Conservation (phyloP, 2,797 vertebrate genomes). For the Karalla daura region DNA sequence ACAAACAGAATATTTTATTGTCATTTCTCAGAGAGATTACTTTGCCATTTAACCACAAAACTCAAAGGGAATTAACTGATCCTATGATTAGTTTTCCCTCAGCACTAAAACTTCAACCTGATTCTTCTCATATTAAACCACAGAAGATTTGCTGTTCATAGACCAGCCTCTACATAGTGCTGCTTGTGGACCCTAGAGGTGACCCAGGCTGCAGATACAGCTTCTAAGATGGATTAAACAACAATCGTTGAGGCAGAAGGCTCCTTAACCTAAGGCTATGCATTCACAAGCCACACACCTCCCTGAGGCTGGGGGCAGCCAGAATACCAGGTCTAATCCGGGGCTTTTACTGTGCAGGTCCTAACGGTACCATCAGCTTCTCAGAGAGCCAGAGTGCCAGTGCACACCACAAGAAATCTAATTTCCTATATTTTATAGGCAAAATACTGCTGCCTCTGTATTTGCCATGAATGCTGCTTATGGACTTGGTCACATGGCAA, state of each 20-base stretch:
- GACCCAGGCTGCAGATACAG: slow-evolving; percentile 37
- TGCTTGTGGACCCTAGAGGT: slow-evolving; percentile 54
- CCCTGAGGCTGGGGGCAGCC: slow-evolving; percentile 46
- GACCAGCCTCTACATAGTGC: slow-evolving; percentile 5
- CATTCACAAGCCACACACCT: slow-evolving; percentile 53
- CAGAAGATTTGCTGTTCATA: slow-evolving; percentile 15
- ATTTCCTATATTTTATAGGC: not conserved
- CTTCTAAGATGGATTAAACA: slow-evolving; percentile 74
- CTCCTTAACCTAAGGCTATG: slow-evolving; percentile 49
- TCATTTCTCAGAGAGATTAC: not conserved
- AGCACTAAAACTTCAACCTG: slow-evolving; percentile 11
- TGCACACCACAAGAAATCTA: not conserved
- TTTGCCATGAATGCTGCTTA: slow-evolving; percentile 1
- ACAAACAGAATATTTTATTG: not conserved
- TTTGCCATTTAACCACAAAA: slow-evolving; percentile 5
- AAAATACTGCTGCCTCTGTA: not conserved
- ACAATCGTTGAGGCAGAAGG: slow-evolving; percentile 69
- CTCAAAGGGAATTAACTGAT: not conserved
- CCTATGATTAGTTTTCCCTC: slow-evolving; percentile 17
- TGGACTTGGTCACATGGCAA: too few relatives aligned
- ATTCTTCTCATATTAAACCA: slow-evolving; percentile 18
- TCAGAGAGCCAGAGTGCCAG: slow-evolving; percentile 8
- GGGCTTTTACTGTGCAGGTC: slow-evolving; percentile 23
- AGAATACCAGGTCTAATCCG: slow-evolving; percentile 42
- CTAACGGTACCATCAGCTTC: slow-evolving; percentile 28